Evolutionary conservation across 2,888 invertebrate genomes (phyloP).

Genomic region (Callyntrura guangdongensis): DNA sequence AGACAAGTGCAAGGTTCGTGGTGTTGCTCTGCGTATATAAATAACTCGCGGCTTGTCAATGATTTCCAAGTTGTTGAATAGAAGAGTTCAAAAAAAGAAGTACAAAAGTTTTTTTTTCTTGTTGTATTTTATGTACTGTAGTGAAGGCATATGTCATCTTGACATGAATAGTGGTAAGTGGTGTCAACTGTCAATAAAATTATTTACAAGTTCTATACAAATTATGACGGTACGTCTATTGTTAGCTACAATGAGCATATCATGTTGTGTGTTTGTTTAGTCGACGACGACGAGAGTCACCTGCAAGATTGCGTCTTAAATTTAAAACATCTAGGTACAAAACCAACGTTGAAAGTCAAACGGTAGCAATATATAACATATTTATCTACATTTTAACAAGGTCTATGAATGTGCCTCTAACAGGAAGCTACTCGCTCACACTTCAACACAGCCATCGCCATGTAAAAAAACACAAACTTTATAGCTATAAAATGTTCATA

Average conservation of each 20-base stretch:
- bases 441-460: neutral
- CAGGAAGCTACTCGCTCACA: slow-evolving; percentile 22
- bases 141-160: slow-evolving; percentile 51
- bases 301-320: neutral
- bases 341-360: neutral
- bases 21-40: neutral
- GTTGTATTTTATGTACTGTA: neutral
- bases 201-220: slow-evolving; percentile 27
- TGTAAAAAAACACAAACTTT: slow-evolving; percentile 32
- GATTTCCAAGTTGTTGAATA: too few relatives aligned
- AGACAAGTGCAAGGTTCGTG: slow-evolving; percentile 47
- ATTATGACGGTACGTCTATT: neutral
- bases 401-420: neutral
- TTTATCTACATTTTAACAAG: too few relatives aligned
- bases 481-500: neutral
- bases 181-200: slow-evolving; percentile 68
- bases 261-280: neutral
- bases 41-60: neutral
- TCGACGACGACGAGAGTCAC: neutral
- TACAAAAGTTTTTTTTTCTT: too few relatives aligned
- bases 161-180: slow-evolving; percentile 70
- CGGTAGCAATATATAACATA: neutral
- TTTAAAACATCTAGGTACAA: neutral
- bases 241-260: neutral
- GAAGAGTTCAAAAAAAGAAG: neutral